Conservation (phyloP, 2,797 vertebrate species). For the Danio jaintianensis region DNA sequence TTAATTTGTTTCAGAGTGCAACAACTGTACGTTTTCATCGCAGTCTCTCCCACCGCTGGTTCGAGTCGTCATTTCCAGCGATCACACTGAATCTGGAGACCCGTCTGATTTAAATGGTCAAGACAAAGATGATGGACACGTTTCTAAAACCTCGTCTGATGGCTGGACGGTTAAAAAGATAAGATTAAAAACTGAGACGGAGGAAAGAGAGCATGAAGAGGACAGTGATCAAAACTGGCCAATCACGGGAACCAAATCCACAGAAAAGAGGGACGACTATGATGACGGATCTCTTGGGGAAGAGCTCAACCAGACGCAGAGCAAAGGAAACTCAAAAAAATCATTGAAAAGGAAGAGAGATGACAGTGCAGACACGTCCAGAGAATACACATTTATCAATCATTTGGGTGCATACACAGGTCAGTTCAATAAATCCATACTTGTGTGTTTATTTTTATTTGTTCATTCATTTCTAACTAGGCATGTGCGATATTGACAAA, state of each 20-base stretch:
- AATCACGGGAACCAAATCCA: slow-evolving; percentile 42
- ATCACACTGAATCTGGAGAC: slow-evolving; percentile 50
- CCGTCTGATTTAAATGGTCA: slow-evolving; percentile 52
- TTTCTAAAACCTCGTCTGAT: slow-evolving; percentile 30
- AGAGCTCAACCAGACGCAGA: slow-evolving; percentile 2
- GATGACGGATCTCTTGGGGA: slow-evolving; percentile 54
- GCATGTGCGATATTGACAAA: too few species aligned
- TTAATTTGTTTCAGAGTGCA: slow-evolving; percentile 61
- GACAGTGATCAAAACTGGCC: slow-evolving; percentile 47
- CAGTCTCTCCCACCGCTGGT: slow-evolving; percentile 70
- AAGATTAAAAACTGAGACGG: slow-evolving; percentile 21
- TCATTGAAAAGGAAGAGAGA: slow-evolving; percentile 74
- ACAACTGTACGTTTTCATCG: slow-evolving; percentile 77
- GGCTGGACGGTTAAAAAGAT: background rate
- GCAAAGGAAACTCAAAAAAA: background rate
- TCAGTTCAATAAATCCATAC: slow-evolving; percentile 47
- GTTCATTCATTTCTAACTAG: background rate
- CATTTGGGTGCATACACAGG: slow-evolving; percentile 82
- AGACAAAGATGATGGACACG: slow-evolving; percentile 52
- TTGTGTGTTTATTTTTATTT: background rate
- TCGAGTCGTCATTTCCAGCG: slow-evolving; percentile 51
- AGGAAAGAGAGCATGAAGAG: slow-evolving; percentile 46
- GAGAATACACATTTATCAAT: slow-evolving; percentile 77
- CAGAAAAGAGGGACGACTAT: slow-evolving; percentile 23
- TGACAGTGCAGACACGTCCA: slow-evolving; percentile 64